Base-by-base conservation (phyloP, 2,797 vertebrate species). In the Denticeps clupeoides region DNA sequence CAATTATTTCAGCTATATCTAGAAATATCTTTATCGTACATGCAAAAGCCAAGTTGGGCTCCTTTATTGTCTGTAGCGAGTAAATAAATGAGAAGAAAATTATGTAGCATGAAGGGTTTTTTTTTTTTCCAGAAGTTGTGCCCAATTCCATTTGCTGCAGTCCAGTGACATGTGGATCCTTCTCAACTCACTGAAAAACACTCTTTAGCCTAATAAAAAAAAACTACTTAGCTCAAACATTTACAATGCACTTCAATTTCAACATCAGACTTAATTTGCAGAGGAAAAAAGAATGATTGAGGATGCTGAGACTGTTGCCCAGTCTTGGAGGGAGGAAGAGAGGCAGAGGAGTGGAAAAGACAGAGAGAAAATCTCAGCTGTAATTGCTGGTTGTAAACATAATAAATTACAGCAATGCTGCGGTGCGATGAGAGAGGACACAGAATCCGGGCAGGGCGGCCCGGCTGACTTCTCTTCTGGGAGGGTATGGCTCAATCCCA, bases 331-430 rank as follows among this genome's bases (percentile, higher is more conserved):
- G 59, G 21, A 45, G 27, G 51, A 49, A 7, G 35, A 18, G 35
- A 53, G 25, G 40, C 24, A 40, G 25, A 16, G 24, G 54, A 50
- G 60, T 56, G 59, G 37, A 18, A 51, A 51, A 67, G 51, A 61
- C 51, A 63, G 59, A 59, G 55, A 51, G 45, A 69, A 69, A 62
- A 60, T 57, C 49, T 67, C 16, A 33, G 70, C 77, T 74, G 67
- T 70, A 80, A 77, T 71, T 74, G 69, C 58, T 67, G 65, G 64
- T 64, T 76, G 43, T 55, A 57, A 59, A 63, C 41, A 25, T 68
- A 61, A 54, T 70, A 63, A 63, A 56, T 72, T 63, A 60, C 59
- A 70, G 53, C 49, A 60, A 51, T 64, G 15, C 73, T 83, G 77
- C 22, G 53, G 62, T 77, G 75, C 67, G 71, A 74, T 76, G 22